These are phyloP conservation scores for Vicugna pacos DNA, from an alignment of 2,113 vertebrate species.

Conservation along the genomic window DNA sequence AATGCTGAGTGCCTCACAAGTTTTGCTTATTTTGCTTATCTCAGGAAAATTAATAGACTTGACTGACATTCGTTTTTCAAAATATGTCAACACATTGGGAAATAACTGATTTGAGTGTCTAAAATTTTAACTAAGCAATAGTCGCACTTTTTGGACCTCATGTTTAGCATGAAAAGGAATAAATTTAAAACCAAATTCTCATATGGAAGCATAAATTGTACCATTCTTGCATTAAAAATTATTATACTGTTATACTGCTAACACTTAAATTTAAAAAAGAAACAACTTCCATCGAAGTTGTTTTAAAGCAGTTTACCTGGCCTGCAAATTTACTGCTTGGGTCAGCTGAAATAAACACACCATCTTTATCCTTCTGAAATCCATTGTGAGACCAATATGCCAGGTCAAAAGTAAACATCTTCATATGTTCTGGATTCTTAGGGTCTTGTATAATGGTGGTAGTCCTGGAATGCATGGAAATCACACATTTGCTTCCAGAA, in stretches of 20 bases:
- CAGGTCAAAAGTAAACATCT: conserved; percentile 89
- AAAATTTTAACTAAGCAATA: neutral
- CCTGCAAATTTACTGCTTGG: conserved; percentile 87
- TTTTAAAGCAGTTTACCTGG: conserved; percentile 87
- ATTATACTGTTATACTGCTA: neutral
- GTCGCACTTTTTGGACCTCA: neutral
- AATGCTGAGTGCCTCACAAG: neutral
- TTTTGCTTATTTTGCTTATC: neutral
- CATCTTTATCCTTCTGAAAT: conserved; percentile 85
- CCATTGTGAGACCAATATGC: conserved; percentile 90
- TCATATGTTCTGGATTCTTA: conserved; percentile 83
- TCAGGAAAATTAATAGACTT: conserved; percentile 7
- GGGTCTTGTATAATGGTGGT: conserved; percentile 89
- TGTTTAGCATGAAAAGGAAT: neutral
- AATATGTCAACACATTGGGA: neutral
- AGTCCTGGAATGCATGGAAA: conserved; percentile 88
- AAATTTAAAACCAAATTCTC: neutral
- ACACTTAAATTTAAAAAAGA: neutral
- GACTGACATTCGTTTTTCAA: neutral
- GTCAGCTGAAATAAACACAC: conserved; percentile 87
- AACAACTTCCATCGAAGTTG: neutral
- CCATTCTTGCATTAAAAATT: neutral
- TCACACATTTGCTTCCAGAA: conserved; percentile 88
- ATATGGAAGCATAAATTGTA: neutral
- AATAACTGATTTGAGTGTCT: neutral